These are phyloP conservation scores for Drosophila pseudotakahashii DNA, from an alignment of 2,888 invertebrate genomes.

Conservation along the genomic window DNA sequence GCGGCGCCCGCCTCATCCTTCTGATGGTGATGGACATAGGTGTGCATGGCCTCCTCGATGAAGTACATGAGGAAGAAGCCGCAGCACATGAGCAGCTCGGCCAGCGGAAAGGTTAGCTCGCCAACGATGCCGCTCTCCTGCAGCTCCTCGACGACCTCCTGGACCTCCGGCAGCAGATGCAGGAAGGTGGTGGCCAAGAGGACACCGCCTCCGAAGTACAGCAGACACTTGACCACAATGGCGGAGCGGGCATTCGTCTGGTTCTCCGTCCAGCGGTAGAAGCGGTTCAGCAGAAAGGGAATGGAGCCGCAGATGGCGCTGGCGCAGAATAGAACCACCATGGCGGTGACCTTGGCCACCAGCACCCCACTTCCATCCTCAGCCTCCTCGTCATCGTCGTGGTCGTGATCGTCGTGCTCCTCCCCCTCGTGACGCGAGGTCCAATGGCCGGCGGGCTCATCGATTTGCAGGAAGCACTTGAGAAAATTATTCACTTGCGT, in stretches of 20 bases:
- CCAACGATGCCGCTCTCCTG: constrained; percentile 85
- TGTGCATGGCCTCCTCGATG: constrained; percentile 91
- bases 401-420: constrained; percentile 48
- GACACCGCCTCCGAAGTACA: constrained; percentile 94
- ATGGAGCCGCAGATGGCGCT: constrained; percentile 91
- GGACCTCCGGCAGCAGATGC: constrained; percentile 92
- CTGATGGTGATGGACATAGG: constrained; percentile 87
- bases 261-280: constrained; percentile 87
- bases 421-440: constrained; percentile 39
- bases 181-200: constrained; percentile 92
- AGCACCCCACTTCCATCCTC: constrained; percentile 84
- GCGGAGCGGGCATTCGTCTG: constrained; percentile 81
- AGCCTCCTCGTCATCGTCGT: constrained; percentile 67
- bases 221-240: constrained; percentile 87
- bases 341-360: constrained; percentile 91
- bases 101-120: constrained; percentile 87
- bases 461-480: constrained; percentile 77
- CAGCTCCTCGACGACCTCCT: constrained; percentile 88
- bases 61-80: constrained; percentile 92
- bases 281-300: constrained; percentile 89
- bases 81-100: constrained; percentile 89
- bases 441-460: constrained; percentile 64
- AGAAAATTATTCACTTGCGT: constrained; percentile 73
- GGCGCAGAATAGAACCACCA: constrained; percentile 91
- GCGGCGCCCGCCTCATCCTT: constrained; percentile 72